Percentiles rank a stretch among this genome's conserved stretches.
phyloP scores from a whole-genome alignment of 2,797 vertebrate species.

The Hirundo rustica region DNA sequence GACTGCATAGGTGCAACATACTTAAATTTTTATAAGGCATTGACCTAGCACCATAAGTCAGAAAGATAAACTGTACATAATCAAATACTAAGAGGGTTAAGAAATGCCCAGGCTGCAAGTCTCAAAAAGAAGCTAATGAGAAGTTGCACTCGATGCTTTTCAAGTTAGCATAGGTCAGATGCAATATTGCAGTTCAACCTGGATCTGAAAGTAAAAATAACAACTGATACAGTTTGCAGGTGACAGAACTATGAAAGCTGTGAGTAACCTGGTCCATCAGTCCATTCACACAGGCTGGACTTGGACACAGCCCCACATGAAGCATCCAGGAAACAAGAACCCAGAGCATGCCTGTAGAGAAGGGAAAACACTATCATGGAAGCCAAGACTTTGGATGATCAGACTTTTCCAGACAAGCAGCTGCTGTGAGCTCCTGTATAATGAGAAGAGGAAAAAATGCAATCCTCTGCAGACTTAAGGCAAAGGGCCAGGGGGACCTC shows the following conservation, averaged over 20 bases:
- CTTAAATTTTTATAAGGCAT: constrained; percentile 52
- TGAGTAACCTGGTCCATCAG: background rate
- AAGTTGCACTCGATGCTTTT: constrained; percentile 20
- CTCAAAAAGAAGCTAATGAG: constrained; percentile 16
- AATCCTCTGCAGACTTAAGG: constrained; percentile 30
- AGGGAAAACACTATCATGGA: background rate
- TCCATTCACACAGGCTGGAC: background rate
- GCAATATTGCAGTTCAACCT: constrained; percentile 14
- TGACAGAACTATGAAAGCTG: background rate
- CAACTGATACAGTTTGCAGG: background rate
- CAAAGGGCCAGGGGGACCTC: background rate
- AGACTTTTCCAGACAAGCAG: background rate
- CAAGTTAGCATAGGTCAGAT: background rate
- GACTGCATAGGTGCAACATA: constrained; percentile 65
- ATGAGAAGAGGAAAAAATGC: background rate
- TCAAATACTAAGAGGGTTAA: constrained; percentile 26
- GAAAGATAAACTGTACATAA: constrained; percentile 39
- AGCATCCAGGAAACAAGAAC: background rate
- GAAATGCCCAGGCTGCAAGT: constrained; percentile 27
- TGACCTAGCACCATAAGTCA: constrained; percentile 62
- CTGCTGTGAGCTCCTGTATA: background rate
- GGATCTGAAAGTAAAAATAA: constrained; percentile 15
- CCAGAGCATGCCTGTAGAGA: background rate
- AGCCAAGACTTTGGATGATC: background rate
- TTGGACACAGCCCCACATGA: background rate